A percentile compares a stretch with the other conserved stretches of the same genome.
Conservation (phyloP, 2,113 vertebrate species). For the Nematolebias whitei region DNA sequence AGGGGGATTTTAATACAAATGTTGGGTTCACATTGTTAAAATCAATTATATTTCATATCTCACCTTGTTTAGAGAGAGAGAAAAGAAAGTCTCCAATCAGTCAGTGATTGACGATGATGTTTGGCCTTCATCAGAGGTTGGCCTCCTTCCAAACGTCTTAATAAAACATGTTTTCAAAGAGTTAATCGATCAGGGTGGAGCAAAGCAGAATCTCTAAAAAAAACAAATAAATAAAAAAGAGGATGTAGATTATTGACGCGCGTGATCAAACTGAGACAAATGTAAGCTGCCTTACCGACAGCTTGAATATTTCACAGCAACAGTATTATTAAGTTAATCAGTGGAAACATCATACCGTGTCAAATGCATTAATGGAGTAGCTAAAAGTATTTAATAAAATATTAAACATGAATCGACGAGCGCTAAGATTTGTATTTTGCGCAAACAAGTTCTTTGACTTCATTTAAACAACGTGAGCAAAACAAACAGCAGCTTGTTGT, state of each 20-base stretch:
- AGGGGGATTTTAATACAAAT: conserved; percentile 28
- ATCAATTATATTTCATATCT: conserved; percentile 69
- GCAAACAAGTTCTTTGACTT: not conserved
- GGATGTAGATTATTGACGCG: conserved; percentile 36
- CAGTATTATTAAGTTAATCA: not conserved
- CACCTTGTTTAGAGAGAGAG: conserved; percentile 30
- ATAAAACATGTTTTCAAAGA: conserved; percentile 76
- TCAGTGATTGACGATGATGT: conserved; percentile 61
- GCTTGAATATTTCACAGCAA: not conserved
- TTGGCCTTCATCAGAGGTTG: conserved; percentile 48
- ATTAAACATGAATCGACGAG: conserved; percentile 1
- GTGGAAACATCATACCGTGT: conserved; percentile 4
- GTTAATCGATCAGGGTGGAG: conserved; percentile 75
- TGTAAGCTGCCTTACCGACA: not conserved
- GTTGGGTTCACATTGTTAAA: conserved; percentile 41
- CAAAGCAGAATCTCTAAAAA: conserved; percentile 70
- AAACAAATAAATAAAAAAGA: conserved; percentile 57
- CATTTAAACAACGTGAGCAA: not conserved
- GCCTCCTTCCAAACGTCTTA: conserved; percentile 66
- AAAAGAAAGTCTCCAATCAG: conserved; percentile 45
- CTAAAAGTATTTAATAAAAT: not conserved
- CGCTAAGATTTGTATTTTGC: not conserved
- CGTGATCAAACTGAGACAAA: not conserved
- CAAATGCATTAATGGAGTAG: not conserved
- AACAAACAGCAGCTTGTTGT: not conserved